Evolutionary conservation across 2,113 vertebrate species (phyloP).

Genomic region (Parus major): DNA sequence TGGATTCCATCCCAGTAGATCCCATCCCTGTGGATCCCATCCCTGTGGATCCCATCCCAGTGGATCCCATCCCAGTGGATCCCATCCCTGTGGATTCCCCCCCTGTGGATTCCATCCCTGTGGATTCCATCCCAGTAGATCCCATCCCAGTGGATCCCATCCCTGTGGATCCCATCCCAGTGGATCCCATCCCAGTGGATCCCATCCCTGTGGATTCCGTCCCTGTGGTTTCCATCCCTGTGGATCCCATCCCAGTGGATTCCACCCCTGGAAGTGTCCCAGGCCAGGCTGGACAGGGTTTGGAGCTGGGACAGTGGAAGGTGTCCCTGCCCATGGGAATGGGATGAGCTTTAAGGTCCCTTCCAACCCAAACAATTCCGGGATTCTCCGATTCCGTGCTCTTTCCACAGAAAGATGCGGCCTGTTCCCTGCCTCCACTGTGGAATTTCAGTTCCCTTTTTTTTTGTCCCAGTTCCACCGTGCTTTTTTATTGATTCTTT

Average conservation of each 20-base stretch:
- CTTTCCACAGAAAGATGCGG: not conserved
- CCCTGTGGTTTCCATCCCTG: not conserved
- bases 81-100: too few relatives aligned
- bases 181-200: not conserved
- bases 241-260: not conserved
- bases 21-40: too few relatives aligned
- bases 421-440: not conserved
- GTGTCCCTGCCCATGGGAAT: not conserved
- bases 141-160: too few relatives aligned
- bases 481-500: not conserved
- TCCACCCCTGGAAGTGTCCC: not conserved
- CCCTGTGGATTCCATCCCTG: not conserved
- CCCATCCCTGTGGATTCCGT: not conserved
- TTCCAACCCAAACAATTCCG: not conserved
- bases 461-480: not conserved
- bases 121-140: not conserved
- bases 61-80: not conserved
- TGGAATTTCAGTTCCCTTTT: not conserved
- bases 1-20: not conserved
- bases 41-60: too few relatives aligned
- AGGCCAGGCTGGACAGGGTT: not conserved
- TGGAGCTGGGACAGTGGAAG: not conserved
- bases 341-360: not conserved
- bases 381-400: not conserved
- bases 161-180: not conserved